A percentile compares a stretch with the other conserved stretches of the same genome.
These are phyloP conservation scores for Drosophila novamexicana DNA, from an alignment of 1,140 invertebrate species.

Conservation along the genomic window DNA sequence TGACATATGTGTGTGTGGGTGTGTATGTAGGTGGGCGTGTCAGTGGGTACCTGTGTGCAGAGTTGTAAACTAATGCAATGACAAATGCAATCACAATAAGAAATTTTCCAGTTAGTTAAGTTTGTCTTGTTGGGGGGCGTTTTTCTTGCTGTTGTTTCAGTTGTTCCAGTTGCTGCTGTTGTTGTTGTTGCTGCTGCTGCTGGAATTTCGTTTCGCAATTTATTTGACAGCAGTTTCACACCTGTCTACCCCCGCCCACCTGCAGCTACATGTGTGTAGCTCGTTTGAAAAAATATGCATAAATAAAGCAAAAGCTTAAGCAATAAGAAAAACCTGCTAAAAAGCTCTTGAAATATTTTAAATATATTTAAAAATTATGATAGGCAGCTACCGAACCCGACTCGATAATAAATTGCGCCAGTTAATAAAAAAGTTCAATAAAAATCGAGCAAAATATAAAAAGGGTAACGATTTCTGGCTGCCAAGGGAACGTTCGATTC, in stretches of 20 bases:
- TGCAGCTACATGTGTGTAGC: constrained; percentile 19
- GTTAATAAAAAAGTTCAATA: constrained; percentile 83
- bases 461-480: constrained; percentile 71
- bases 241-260: not conserved
- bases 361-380: constrained; percentile 49
- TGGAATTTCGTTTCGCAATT: constrained; percentile 54
- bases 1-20: constrained; percentile 43
- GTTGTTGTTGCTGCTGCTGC: constrained; percentile 17
- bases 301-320: constrained; percentile 39
- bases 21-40: constrained; percentile 7
- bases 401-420: constrained; percentile 69
- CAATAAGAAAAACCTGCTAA: not conserved
- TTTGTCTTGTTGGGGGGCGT: constrained; percentile 71
- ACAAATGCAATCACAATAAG: constrained; percentile 83
- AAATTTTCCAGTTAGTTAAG: constrained; percentile 83
- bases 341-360: constrained; percentile 46
- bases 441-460: constrained; percentile 58
- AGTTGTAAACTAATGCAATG: constrained; percentile 82
- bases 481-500: constrained; percentile 57
- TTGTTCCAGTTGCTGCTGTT: constrained; percentile 6
- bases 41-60: constrained; percentile 55
- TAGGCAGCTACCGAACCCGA: not conserved
- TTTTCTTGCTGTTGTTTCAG: constrained; percentile 44
- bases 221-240: constrained; percentile 29
- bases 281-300: constrained; percentile 62